Evolutionary conservation across 64 coral and sea anemone species (phyloP).

Genomic region (Porites australiensis): DNA sequence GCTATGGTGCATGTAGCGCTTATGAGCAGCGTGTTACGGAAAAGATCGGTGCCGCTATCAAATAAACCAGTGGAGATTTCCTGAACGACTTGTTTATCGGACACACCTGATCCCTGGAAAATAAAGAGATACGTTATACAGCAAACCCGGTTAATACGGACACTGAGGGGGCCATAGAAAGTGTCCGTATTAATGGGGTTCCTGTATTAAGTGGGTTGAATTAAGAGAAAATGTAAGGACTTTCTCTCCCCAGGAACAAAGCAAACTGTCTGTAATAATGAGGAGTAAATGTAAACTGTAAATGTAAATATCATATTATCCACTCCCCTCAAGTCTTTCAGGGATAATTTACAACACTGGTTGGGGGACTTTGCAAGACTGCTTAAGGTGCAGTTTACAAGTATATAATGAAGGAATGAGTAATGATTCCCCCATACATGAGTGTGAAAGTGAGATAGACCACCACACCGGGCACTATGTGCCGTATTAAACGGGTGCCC

Average conservation of each 20-base stretch:
- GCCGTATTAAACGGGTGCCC: background rate
- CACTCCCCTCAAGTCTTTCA: no score
- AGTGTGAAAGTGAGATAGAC: no score
- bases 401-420: background rate
- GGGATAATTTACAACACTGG: no score
- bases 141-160: background rate
- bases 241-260: background rate
- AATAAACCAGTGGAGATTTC: conserved; percentile 47
- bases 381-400: background rate
- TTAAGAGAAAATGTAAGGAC: background rate
- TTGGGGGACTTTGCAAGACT: no score
- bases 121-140: background rate
- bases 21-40: conserved; percentile 15
- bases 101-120: background rate
- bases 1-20: background rate
- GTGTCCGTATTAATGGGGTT: no score
- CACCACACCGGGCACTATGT: background rate
- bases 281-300: background rate
- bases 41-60: conserved; percentile 9
- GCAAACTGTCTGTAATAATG: background rate
- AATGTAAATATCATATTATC: background rate
- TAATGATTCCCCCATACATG: background rate
- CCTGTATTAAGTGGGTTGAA: no score
- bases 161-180: no score
- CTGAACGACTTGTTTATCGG: background rate